phyloP scores from a whole-genome alignment of 1,140 invertebrate genomes.

The Episyrphus balteatus region DNA sequence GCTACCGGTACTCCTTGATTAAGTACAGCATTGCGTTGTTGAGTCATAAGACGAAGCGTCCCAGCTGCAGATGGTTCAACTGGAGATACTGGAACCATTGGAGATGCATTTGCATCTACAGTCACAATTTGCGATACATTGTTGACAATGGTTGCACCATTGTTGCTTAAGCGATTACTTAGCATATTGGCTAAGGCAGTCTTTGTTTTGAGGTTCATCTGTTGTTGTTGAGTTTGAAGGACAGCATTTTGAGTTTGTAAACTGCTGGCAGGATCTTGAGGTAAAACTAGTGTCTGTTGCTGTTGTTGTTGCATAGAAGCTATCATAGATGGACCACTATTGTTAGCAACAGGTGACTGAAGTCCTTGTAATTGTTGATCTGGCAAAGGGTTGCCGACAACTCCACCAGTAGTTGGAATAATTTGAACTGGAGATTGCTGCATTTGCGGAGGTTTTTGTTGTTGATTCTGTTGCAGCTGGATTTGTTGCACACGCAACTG shows the following conservation, averaged over 20 bases:
- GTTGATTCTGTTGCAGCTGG: slow-evolving; percentile 42
- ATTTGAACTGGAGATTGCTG: slow-evolving; percentile 44
- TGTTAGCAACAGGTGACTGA: background rate
- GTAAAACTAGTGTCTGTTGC: slow-evolving; percentile 9
- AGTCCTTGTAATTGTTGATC: slow-evolving; percentile 8
- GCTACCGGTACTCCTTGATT: slow-evolving; percentile 20
- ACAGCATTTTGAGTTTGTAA: slow-evolving; percentile 26
- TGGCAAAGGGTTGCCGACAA: slow-evolving; percentile 31
- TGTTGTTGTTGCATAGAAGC: slow-evolving; percentile 28
- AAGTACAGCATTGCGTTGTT: slow-evolving; percentile 57
- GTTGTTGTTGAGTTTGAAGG: slow-evolving; percentile 31
- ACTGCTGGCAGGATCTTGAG: slow-evolving; percentile 23
- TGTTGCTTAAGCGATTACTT: slow-evolving; percentile 68
- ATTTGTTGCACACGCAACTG: slow-evolving; percentile 44
- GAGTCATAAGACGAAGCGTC: slow-evolving; percentile 65
- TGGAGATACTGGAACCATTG: slow-evolving; percentile 10
- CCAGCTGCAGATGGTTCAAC: slow-evolving; percentile 56
- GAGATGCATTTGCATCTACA: slow-evolving; percentile 10
- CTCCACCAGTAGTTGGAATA: slow-evolving; percentile 29
- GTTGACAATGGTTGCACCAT: slow-evolving; percentile 17
- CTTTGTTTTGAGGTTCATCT: slow-evolving; percentile 81
- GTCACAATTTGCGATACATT: slow-evolving; percentile 17
- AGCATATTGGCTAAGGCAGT: slow-evolving; percentile 91
- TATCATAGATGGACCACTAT: slow-evolving; percentile 1
- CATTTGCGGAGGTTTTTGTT: slow-evolving; percentile 39